phyloP scores from a whole-genome alignment of 35 echinoderm and acorn worm genomes.

The Hemicentrotus pulcherrimus region DNA sequence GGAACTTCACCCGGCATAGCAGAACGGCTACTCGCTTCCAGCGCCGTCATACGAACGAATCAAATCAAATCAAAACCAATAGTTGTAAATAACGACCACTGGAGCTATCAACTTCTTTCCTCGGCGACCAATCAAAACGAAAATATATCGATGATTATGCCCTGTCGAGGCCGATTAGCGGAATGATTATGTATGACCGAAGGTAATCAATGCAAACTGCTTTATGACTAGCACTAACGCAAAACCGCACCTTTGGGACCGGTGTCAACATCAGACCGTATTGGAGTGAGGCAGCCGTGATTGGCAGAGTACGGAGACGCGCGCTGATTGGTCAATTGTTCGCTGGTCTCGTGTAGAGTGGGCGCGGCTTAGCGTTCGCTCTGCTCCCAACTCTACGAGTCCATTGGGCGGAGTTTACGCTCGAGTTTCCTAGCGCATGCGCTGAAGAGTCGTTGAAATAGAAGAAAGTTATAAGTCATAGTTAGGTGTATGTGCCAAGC shows the following conservation, averaged over 20 bases:
- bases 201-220: constrained; percentile 1
- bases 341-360: not conserved
- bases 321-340: constrained; percentile 48
- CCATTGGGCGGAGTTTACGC: not conserved
- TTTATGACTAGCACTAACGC: constrained; percentile 20
- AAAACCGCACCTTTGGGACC: constrained; percentile 49
- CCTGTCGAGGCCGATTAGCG: constrained; percentile 23
- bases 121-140: not conserved
- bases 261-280: not conserved
- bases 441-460: not conserved
- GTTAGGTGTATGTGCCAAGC: not conserved
- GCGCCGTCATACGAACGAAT: constrained; percentile 45
- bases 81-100: constrained; percentile 46
- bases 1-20: constrained; percentile 52
- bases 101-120: constrained; percentile 33
- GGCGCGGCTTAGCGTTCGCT: not conserved
- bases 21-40: constrained; percentile 44
- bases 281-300: not conserved
- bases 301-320: constrained; percentile 29
- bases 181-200: constrained; percentile 45
- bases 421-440: not conserved
- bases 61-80: constrained; percentile 55
- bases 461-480: constrained; percentile 7
- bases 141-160: constrained; percentile 41
- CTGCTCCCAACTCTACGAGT: not conserved